Evolutionary conservation across 2,888 invertebrate genomes (phyloP).

Genomic region (Corbicula japonica): DNA sequence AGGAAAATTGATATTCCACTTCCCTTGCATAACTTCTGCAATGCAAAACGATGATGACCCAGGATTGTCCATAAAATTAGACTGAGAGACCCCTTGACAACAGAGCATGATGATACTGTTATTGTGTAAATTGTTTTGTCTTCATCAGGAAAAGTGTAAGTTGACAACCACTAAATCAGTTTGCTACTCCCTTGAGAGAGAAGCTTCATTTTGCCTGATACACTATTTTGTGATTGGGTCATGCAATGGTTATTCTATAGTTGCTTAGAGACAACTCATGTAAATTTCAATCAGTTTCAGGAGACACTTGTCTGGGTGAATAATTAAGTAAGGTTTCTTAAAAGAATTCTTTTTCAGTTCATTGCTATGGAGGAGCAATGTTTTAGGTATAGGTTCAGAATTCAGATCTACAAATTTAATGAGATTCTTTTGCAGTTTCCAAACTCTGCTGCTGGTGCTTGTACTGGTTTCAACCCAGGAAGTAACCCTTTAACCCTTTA

Average conservation of each 20-base stretch:
- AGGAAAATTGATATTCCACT: no score
- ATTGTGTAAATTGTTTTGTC: conserved; percentile 17
- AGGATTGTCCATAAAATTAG: no score
- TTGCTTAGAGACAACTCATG: conserved; percentile 4
- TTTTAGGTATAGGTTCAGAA: no score
- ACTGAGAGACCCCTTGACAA: no score
- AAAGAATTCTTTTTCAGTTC: conserved; percentile 1
- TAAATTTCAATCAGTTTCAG: conserved; percentile 7
- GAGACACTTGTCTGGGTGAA: conserved; percentile 2
- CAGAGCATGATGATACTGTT: conserved; percentile 2
- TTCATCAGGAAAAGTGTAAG: conserved; percentile 5
- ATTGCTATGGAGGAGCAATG: conserved; percentile 1
- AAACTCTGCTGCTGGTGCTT: no score
- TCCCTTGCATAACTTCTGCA: no score
- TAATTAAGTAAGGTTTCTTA: not conserved
- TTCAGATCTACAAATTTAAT: no score
- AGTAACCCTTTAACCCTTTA: no score
- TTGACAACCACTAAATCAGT: conserved; percentile 11
- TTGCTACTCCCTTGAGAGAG: conserved; percentile 5
- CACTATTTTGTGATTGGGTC: conserved; percentile 7
- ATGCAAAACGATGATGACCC: no score
- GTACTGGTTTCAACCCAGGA: no score
- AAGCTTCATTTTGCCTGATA: conserved; percentile 1
- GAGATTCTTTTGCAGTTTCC: no score
- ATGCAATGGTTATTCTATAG: conserved; percentile 12